Percentiles rank a stretch among this genome's conserved stretches.
These are phyloP conservation scores for Halcyon smyrnensis DNA, from an alignment of 2,797 vertebrate species.

Conservation along the genomic window DNA sequence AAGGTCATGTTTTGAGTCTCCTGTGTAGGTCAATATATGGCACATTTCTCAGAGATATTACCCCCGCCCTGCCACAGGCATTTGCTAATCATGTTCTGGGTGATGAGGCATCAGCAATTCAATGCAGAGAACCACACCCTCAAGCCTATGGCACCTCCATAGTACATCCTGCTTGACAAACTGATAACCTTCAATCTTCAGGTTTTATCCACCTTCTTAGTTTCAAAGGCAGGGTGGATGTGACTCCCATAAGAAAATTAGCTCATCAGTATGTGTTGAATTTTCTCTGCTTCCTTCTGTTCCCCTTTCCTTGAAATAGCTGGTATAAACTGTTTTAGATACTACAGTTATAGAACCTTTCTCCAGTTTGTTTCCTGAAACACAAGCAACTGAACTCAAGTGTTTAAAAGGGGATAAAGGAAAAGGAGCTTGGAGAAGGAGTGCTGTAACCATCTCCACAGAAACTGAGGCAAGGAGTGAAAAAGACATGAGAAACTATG, in stretches of 20 bases:
- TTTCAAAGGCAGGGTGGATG: background rate
- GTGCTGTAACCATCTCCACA: background rate
- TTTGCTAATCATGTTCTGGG: background rate
- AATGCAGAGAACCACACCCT: background rate
- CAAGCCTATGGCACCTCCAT: accelerated
- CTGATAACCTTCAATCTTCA: background rate
- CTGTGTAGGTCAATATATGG: accelerated
- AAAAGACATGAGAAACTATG: background rate
- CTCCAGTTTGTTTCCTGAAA: background rate
- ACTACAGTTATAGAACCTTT: background rate
- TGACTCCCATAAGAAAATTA: background rate
- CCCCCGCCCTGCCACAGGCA: background rate
- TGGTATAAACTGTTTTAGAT: background rate
- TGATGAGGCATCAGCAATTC: background rate
- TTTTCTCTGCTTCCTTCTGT: background rate
- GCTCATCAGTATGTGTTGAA: background rate
- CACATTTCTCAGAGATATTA: background rate
- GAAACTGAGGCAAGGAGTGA: background rate
- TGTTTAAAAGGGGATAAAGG: background rate
- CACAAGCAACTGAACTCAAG: background rate
- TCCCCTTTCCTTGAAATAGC: background rate
- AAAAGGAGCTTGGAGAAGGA: background rate
- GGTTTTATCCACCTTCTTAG: background rate
- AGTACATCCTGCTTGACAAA: background rate
- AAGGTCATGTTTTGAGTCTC: background rate